Conservation (phyloP, 2,113 vertebrate species). For the Malurus melanocephalus region DNA sequence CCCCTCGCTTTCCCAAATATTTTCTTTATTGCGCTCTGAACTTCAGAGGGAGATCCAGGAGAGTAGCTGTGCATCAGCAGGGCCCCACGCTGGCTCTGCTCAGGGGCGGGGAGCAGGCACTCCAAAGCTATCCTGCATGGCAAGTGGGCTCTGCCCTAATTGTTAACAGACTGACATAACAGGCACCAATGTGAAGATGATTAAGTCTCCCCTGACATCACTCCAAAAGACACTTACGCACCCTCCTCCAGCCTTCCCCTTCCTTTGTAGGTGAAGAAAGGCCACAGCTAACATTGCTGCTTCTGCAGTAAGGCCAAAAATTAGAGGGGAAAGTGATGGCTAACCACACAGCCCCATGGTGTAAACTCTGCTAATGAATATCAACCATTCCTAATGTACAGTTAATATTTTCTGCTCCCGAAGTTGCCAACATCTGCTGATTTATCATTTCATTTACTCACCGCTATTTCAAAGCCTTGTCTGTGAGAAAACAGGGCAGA, state of each 20-base stretch:
- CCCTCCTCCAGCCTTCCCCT: not conserved
- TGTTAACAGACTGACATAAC: slow-evolving; percentile 27
- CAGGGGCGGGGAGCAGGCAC: slow-evolving; percentile 13
- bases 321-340: slow-evolving; percentile 14
- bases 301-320: slow-evolving; percentile 24
- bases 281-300: slow-evolving; percentile 10
- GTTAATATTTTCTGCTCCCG: not conserved
- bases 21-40: slow-evolving; percentile 34
- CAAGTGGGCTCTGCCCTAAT: slow-evolving; percentile 36
- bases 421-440: not conserved
- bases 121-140: slow-evolving; percentile 8
- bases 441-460: not conserved
- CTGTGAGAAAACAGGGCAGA: slow-evolving; percentile 14
- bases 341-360: slow-evolving; percentile 7
- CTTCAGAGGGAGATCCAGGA: slow-evolving; percentile 49
- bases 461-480: slow-evolving; percentile 31
- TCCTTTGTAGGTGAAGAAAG: slow-evolving; percentile 37
- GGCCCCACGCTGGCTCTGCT: slow-evolving; percentile 17
- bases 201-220: slow-evolving; percentile 38
- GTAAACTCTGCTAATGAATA: not conserved
- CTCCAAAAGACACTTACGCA: slow-evolving; percentile 10
- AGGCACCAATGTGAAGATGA: slow-evolving; percentile 52
- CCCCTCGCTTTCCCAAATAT: not conserved
- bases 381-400: not conserved
- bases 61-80: slow-evolving; percentile 4